Evolutionary conservation across 2,113 vertebrate genomes (phyloP), one percentile per base, ranked within the genome.

Genomic region (Sinocyclocheilus anshuiensis): DNA sequence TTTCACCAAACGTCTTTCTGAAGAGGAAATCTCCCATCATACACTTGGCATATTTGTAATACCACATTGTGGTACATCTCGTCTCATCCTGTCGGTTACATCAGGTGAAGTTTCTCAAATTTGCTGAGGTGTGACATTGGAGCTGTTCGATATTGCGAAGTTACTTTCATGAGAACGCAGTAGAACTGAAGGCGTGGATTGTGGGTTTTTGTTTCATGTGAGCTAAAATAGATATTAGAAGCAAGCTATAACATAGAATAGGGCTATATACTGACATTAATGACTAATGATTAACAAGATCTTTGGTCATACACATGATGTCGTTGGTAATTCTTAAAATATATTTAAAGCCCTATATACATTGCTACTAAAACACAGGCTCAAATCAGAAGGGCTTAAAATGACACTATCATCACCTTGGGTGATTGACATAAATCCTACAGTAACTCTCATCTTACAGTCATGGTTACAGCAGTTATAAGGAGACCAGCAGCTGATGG

Each of bases 351-450:
- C 24, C 81, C 69, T 87, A 72, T 65, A 24, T 4, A 9, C 29
- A 0, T 1, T 39, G 36, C 24, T 39, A n/a, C 50, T 75, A 85
- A 86, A 88, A 88, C 86, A 89, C 87, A 86, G 11, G 71, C 91
- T 90, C 88, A 92, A 94, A 93, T 93, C 93, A 92, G 91, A 91
- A 77, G 24, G 11, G 29, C 84, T 69, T 90, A 88, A 92, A 83
- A 90, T 88, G 84, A 86, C 86, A 78, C 91, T 83, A 85, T 92
- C 59, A 67, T 87, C 89, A 91, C 85, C 61, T 86, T 72, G 84
- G 65, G 18, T 83, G 89, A 91, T 89, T 87, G 89, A 86, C 84
- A 91, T 91, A 91, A 92, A 92, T 87, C 88, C 45, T 39, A 53
- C 53, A 42, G 86, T 83, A 57, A 24, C 84, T 77, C 81, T 93